These are phyloP conservation scores for Fulica atra DNA, from an alignment of 2,113 vertebrate genomes.

Conservation along the genomic window DNA sequence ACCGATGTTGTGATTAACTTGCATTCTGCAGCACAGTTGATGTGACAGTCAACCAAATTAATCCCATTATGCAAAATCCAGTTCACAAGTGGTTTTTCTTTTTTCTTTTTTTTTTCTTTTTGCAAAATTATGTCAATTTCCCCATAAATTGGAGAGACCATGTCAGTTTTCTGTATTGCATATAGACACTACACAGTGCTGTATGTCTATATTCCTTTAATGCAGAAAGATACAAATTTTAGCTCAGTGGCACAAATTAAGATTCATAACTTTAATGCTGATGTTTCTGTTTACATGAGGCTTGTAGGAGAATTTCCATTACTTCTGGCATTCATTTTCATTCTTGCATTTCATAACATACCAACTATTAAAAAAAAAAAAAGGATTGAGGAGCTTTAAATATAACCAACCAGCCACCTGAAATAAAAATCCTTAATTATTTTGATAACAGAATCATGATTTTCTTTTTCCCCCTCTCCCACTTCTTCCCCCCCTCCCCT, in stretches of 20 bases:
- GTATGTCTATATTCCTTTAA: slow-evolving; percentile 69
- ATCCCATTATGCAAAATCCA: slow-evolving; percentile 84
- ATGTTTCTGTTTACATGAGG: slow-evolving; percentile 71
- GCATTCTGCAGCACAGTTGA: slow-evolving; percentile 75
- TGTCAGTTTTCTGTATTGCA: slow-evolving; percentile 77
- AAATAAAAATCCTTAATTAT: slow-evolving; percentile 44
- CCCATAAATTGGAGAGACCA: slow-evolving; percentile 76
- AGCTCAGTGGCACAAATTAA: slow-evolving; percentile 75
- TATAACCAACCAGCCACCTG: slow-evolving; percentile 1
- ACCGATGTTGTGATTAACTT: slow-evolving; percentile 78
- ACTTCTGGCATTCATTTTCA: slow-evolving; percentile 50
- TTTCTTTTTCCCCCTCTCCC: neutral
- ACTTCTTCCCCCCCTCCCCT: neutral
- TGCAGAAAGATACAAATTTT: slow-evolving; percentile 70
- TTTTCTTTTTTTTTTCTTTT: slow-evolving; percentile 19
- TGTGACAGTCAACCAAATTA: slow-evolving; percentile 84
- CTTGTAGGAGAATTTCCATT: slow-evolving; percentile 57
- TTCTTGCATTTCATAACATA: slow-evolving; percentile 22
- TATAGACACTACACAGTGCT: slow-evolving; percentile 59
- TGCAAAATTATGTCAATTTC: slow-evolving; percentile 79
- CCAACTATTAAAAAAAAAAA: neutral
- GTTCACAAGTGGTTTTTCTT: slow-evolving; percentile 80
- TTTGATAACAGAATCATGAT: neutral
- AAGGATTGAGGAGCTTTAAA: neutral
- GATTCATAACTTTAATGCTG: slow-evolving; percentile 77